phyloP scores from a whole-genome alignment of 2,113 vertebrate species.

The Anolis carolinensis region DNA sequence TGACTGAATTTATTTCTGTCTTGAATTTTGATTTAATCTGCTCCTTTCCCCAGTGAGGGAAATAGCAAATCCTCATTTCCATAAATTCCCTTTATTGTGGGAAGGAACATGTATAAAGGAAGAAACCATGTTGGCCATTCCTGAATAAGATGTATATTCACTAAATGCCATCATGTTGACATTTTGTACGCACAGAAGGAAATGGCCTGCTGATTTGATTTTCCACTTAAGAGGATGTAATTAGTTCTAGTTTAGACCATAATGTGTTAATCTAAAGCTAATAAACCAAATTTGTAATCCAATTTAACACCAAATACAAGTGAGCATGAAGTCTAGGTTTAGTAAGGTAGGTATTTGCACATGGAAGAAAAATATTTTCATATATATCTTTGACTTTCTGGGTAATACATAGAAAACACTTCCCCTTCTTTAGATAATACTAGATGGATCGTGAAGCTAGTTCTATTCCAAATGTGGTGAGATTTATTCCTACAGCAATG shows the following conservation, averaged over 20 bases:
- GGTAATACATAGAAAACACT: constrained; percentile 32
- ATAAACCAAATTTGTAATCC: constrained; percentile 62
- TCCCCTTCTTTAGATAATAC: constrained; percentile 28
- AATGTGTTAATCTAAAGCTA: constrained; percentile 58
- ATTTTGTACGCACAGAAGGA: constrained; percentile 53
- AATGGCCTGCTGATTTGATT: constrained; percentile 64
- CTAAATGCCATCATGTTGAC: constrained; percentile 63
- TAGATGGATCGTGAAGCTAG: constrained; percentile 26
- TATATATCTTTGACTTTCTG: constrained; percentile 31
- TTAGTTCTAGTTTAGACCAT: constrained; percentile 68
- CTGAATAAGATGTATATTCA: constrained; percentile 55
- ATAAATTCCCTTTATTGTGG: constrained; percentile 34
- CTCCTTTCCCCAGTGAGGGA: constrained; percentile 37
- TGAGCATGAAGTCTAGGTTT: constrained; percentile 29
- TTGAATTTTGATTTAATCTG: constrained; percentile 57
- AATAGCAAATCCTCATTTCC: constrained; percentile 34
- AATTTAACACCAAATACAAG: constrained; percentile 31
- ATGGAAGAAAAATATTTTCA: constrained; percentile 32
- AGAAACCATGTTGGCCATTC: constrained; percentile 31
- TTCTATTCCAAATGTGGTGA: not conserved
- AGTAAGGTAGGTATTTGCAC: constrained; percentile 51
- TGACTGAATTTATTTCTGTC: constrained; percentile 48
- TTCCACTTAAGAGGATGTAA: constrained; percentile 64
- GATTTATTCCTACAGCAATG: constrained; percentile 9
- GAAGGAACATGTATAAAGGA: constrained; percentile 18